phyloP scores from a whole-genome alignment of 2,888 invertebrate species.

The Agapostemon virescens region DNA sequence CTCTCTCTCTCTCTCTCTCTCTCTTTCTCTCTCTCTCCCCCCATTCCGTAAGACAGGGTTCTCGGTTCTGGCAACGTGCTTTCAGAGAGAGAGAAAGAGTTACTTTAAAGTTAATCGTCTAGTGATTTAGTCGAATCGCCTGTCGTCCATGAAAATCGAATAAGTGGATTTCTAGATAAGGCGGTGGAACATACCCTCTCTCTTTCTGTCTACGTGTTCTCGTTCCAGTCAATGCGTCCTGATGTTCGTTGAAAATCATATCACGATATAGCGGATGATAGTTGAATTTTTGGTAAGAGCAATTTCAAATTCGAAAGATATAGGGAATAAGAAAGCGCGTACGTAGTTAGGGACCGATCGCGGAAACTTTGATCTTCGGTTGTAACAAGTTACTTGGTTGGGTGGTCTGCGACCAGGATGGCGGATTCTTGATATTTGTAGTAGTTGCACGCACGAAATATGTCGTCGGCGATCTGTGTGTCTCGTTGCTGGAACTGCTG shows the following conservation, averaged over 20 bases:
- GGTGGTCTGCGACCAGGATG: neutral
- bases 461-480: slow-evolving; percentile 22
- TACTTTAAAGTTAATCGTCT: neutral
- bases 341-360: too few relatives aligned
- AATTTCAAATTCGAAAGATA: too few relatives aligned
- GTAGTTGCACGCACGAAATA: slow-evolving; percentile 42
- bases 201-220: neutral
- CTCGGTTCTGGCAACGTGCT: neutral
- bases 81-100: neutral
- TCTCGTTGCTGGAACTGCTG: slow-evolving; percentile 6
- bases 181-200: neutral
- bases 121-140: too few relatives aligned
- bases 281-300: too few relatives aligned
- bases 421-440: slow-evolving; percentile 2
- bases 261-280: too few relatives aligned
- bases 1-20: neutral
- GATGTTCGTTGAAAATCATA: too few relatives aligned
- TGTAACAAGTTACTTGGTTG: neutral
- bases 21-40: too few relatives aligned
- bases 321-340: too few relatives aligned
- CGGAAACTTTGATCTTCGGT: too few relatives aligned
- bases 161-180: neutral
- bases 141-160: too few relatives aligned
- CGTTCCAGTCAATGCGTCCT: too few relatives aligned
- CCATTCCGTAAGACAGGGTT: neutral